Percentiles rank a stretch among this genome's conserved stretches.
Conservation (phyloP, 2,113 vertebrate species). For the Alexandromys fortis region DNA sequence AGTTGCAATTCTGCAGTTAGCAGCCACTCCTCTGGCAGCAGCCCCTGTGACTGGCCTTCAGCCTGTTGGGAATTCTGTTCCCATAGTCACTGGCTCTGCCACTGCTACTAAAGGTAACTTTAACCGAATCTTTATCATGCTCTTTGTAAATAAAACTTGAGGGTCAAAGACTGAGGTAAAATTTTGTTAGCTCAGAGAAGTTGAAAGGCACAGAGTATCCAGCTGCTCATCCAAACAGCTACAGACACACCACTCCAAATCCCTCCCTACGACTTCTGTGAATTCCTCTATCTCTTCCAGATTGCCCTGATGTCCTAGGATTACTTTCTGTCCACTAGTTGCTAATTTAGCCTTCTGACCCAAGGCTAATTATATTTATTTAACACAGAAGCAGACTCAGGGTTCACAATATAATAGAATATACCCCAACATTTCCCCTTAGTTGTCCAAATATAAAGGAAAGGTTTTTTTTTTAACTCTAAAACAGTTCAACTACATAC, state of each 20-base stretch:
- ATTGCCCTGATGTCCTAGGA: neutral
- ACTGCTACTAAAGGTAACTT: no score
- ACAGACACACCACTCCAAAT: neutral
- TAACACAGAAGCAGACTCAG: neutral
- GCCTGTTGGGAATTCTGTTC: no score
- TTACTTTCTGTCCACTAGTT: neutral
- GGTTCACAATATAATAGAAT: neutral
- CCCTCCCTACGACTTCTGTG: neutral
- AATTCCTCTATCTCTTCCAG: neutral
- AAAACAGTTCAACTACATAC: neutral
- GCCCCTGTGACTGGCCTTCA: no score
- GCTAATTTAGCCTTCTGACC: neutral
- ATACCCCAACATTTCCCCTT: neutral
- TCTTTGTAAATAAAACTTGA: no score
- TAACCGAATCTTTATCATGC: no score
- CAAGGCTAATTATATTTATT: neutral
- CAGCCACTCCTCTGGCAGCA: no score
- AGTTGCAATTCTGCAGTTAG: no score
- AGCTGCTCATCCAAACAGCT: neutral
- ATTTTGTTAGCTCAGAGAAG: no score
- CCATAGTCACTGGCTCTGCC: no score
- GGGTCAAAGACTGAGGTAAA: no score
- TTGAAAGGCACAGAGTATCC: neutral
- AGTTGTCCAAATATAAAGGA: neutral
- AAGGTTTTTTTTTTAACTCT: neutral